Evolutionary conservation across 2,888 invertebrate species (phyloP).

Genomic region (Prosopocoilus inquinatus): DNA sequence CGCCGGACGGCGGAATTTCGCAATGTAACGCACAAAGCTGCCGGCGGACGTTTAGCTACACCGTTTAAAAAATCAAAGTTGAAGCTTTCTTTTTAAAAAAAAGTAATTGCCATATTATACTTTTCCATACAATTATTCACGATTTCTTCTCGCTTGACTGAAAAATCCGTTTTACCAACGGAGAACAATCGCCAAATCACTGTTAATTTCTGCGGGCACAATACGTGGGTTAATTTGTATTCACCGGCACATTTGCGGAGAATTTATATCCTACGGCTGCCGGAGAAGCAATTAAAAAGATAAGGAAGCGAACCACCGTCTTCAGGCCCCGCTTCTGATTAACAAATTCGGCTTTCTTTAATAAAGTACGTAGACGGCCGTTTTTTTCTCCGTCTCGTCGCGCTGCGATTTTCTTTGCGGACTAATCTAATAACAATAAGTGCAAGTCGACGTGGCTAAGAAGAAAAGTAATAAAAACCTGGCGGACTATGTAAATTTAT

Average conservation of each 20-base stretch:
- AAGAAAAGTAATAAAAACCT: slow-evolving; percentile 8
- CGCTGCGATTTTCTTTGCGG: not conserved
- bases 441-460: not conserved
- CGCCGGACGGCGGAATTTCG: too few relatives aligned
- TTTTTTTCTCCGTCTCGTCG: slow-evolving; percentile 1
- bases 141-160: not conserved
- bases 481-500: slow-evolving; percentile 41
- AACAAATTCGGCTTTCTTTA: not conserved
- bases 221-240: slow-evolving; percentile 30
- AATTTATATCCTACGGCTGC: slow-evolving; percentile 22
- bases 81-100: not conserved
- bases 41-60: too few relatives aligned
- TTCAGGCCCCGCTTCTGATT: not conserved
- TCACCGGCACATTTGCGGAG: slow-evolving; percentile 17
- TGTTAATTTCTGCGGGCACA: slow-evolving; percentile 30
- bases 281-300: slow-evolving; percentile 36
- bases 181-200: slow-evolving; percentile 29
- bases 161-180: not conserved
- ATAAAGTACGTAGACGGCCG: not conserved
- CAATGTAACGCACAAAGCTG: too few relatives aligned
- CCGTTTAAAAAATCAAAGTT: too few relatives aligned
- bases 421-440: not conserved
- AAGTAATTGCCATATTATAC: not conserved
- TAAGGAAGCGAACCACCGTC: slow-evolving; percentile 29
- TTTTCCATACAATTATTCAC: not conserved